Percentiles rank a stretch among this genome's conserved stretches.
phyloP scores from a whole-genome alignment of 2,797 vertebrate genomes.

The Neostethus bicornis region DNA sequence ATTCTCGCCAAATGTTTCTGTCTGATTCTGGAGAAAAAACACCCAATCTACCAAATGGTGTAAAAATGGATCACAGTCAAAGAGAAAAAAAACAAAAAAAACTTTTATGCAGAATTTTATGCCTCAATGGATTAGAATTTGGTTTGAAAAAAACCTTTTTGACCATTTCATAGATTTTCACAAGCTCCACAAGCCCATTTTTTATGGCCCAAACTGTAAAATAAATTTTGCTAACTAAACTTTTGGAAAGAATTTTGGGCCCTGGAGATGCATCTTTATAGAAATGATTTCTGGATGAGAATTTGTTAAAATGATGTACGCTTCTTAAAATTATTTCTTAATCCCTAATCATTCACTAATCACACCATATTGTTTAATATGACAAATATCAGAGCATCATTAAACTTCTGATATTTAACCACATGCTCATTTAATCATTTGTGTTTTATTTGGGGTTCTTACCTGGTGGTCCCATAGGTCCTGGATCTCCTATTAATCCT shows the following conservation, averaged over 20 bases:
- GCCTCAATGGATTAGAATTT: not conserved
- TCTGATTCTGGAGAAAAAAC: not conserved
- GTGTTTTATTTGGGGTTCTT: constrained; percentile 35
- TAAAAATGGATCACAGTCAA: not conserved
- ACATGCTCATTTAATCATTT: not conserved
- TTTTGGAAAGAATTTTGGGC: not conserved
- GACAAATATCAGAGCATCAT: too few species aligned
- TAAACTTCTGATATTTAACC: not conserved
- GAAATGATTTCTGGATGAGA: not conserved
- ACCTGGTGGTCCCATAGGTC: constrained; percentile 89
- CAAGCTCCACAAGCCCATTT: not conserved
- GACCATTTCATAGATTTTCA: not conserved
- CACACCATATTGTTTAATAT: too few species aligned
- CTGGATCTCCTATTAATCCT: constrained; percentile 88
- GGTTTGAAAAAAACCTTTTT: not conserved
- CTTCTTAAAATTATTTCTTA: not conserved
- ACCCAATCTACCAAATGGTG: not conserved
- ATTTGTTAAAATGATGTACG: not conserved
- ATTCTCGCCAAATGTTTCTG: not conserved
- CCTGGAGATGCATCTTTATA: not conserved
- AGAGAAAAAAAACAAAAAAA: not conserved
- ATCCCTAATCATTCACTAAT: too few species aligned
- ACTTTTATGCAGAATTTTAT: not conserved
- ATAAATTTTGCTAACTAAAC: not conserved
- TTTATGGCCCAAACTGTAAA: not conserved